These are phyloP conservation scores for Pyrocephalus nanus DNA, from an alignment of 2,797 vertebrate genomes.

Conservation along the genomic window DNA sequence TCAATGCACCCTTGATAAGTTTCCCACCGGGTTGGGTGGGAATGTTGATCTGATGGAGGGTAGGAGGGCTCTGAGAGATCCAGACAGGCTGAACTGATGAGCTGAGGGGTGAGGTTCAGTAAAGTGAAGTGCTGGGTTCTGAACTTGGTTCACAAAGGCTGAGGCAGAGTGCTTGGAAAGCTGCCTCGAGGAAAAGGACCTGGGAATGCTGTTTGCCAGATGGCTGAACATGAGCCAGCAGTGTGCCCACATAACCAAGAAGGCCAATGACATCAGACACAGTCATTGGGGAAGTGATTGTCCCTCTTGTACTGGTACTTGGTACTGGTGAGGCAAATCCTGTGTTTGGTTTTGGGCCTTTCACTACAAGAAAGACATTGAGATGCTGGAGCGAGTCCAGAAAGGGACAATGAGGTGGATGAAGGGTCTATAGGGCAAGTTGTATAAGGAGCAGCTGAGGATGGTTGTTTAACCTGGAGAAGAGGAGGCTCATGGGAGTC, in stretches of 20 bases:
- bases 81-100: neutral
- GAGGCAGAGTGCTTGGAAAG: neutral
- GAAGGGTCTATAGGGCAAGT: neutral
- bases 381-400: neutral
- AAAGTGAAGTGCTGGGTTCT: neutral
- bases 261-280: neutral
- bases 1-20: neutral
- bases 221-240: neutral
- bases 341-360: neutral
- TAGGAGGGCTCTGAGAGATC: neutral
- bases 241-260: neutral
- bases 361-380: no score
- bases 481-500: neutral
- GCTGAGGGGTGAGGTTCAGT: neutral
- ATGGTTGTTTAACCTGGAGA: neutral
- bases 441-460: neutral
- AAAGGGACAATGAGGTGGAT: neutral
- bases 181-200: neutral
- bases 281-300: neutral
- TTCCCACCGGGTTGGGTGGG: neutral
- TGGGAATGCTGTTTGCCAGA: neutral
- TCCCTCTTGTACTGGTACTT: neutral
- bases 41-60: neutral
- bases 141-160: neutral
- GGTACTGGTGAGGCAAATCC: neutral